These are phyloP conservation scores for Cephus sareptanus DNA, from an alignment of 2,888 invertebrate genomes.

Conservation along the genomic window DNA sequence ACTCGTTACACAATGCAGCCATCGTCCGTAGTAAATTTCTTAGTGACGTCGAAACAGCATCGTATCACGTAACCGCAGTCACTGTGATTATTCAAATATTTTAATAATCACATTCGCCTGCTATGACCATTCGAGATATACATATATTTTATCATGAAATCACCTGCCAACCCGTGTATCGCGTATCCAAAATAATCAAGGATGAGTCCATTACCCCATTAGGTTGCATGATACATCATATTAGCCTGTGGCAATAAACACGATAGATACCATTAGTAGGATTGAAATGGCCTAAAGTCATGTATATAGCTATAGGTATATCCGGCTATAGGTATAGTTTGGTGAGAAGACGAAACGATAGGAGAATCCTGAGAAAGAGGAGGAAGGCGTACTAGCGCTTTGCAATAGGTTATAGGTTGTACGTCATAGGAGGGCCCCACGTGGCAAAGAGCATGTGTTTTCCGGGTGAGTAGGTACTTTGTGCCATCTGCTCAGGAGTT, in stretches of 20 bases:
- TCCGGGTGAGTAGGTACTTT: slow-evolving; percentile 43
- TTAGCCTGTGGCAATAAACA: slow-evolving; percentile 45
- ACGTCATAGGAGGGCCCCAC: slow-evolving; percentile 36
- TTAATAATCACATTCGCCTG: too few species aligned
- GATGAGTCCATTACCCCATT: slow-evolving; percentile 48
- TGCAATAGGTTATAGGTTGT: neutral
- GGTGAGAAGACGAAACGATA: neutral
- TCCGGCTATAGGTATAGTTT: too few species aligned
- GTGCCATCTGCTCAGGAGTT: slow-evolving; percentile 46
- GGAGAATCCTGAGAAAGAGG: slow-evolving; percentile 7
- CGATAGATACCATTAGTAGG: slow-evolving; percentile 50
- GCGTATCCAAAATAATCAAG: slow-evolving; percentile 40
- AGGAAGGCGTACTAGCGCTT: neutral
- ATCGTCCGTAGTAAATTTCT: too few species aligned
- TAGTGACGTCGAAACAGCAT: neutral
- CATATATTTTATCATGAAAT: neutral
- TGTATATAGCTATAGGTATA: slow-evolving; percentile 28
- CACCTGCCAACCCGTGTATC: slow-evolving; percentile 2
- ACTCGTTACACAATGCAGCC: too few species aligned
- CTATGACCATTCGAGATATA: too few species aligned
- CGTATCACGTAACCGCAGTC: neutral
- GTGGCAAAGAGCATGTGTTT: slow-evolving; percentile 53
- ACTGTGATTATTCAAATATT: too few species aligned
- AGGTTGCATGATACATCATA: slow-evolving; percentile 56
- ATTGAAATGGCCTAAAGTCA: slow-evolving; percentile 47